Conservation (phyloP, 2,797 vertebrate genomes). For the Acropternis orthonyx region DNA sequence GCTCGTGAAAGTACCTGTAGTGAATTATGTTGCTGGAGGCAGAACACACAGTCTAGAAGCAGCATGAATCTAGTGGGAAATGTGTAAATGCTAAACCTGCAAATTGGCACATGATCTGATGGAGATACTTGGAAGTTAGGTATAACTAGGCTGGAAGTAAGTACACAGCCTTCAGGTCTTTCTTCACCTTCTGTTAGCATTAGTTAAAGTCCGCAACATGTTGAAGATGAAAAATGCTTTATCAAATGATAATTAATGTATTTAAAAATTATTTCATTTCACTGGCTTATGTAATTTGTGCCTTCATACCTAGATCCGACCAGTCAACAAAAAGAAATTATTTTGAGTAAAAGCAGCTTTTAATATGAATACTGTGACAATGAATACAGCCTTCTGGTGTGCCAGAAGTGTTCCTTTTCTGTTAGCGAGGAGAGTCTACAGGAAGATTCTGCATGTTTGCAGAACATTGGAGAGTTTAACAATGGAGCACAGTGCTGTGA, state of each 20-base stretch:
- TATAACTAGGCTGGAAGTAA: neutral
- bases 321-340: neutral
- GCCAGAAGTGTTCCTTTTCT: neutral
- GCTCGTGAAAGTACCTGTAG: neutral
- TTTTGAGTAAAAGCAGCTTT: neutral
- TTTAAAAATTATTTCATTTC: neutral
- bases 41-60: neutral
- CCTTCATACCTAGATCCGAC: neutral
- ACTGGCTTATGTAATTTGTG: neutral
- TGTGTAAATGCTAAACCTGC: neutral
- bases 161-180: neutral
- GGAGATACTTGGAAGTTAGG: neutral
- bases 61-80: neutral
- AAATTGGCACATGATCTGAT: neutral
- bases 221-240: neutral
- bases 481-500: neutral
- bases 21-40: neutral
- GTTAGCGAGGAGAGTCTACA: neutral
- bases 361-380: neutral
- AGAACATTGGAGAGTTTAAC: neutral
- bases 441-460: neutral
- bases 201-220: neutral
- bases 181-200: neutral
- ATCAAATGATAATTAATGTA: neutral
- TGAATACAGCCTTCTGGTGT: neutral